phyloP scores from a whole-genome alignment of 1,140 invertebrate species.

The Meteorus sp. region DNA sequence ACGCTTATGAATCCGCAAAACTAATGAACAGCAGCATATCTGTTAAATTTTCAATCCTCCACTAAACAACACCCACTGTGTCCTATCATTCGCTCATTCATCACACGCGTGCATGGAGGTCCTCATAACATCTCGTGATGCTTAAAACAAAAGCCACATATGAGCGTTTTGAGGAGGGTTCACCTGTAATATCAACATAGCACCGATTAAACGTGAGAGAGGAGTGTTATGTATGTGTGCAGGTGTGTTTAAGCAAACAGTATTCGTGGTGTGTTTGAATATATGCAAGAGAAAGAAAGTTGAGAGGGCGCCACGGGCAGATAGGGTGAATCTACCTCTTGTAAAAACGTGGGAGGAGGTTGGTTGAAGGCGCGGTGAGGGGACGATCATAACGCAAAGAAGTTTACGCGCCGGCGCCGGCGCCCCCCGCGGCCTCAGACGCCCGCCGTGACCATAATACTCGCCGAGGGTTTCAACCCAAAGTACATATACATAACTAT shows the following conservation, averaged over 20 bases:
- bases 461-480: constrained; percentile 31
- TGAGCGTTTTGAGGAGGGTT: constrained; percentile 44
- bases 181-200: too few relatives aligned
- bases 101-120: constrained; percentile 45
- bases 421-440: constrained; percentile 60
- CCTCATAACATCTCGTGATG: constrained; percentile 43
- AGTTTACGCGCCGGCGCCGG: constrained; percentile 59
- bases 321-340: not conserved
- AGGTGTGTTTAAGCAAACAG: too few relatives aligned
- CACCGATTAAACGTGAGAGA: constrained; percentile 23
- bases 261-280: too few relatives aligned
- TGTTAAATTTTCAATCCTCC: not conserved
- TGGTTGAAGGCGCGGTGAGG: constrained; percentile 18
- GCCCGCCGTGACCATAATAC: constrained; percentile 55
- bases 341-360: constrained; percentile 36
- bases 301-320: not conserved
- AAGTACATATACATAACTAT: not conserved
- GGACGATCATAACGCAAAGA: constrained; percentile 52
- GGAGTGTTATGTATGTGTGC: constrained; percentile 2
- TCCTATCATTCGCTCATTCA: constrained; percentile 47
- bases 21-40: too few relatives aligned
- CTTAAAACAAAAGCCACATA: constrained; percentile 57
- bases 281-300: not conserved
- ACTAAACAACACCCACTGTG: not conserved
- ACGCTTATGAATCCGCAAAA: too few relatives aligned